Evolutionary conservation across 1,140 invertebrate genomes (phyloP).

Genomic region (Apis laboriosa): DNA sequence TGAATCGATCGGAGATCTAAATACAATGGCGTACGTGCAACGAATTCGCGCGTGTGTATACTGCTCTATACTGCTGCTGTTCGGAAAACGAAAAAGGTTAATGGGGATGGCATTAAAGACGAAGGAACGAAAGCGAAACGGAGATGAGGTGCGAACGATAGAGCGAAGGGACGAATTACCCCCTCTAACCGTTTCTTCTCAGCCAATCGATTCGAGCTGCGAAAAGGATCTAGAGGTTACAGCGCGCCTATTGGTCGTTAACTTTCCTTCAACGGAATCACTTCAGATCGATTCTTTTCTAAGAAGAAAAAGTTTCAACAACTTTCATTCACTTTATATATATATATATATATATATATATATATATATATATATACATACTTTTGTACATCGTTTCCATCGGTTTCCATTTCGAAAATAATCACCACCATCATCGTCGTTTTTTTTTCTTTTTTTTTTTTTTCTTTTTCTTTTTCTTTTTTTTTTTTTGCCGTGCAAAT

Average conservation of each 20-base stretch:
- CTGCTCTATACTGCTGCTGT: too few species aligned
- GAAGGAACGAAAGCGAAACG: conserved; percentile 24
- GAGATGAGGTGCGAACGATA: conserved; percentile 47
- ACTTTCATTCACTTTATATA: neutral
- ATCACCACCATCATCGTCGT: neutral
- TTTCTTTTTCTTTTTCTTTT: neutral
- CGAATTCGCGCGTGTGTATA: neutral
- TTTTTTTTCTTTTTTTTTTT: too few species aligned
- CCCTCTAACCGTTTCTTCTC: conserved; percentile 5
- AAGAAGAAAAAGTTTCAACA: neutral
- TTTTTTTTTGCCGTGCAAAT: neutral
- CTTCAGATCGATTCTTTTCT: neutral
- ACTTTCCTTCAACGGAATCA: conserved; percentile 27
- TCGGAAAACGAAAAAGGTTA: conserved; percentile 28
- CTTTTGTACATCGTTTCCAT: neutral
- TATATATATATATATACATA: too few species aligned
- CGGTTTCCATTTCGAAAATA: neutral
- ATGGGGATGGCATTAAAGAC: conserved; percentile 35
- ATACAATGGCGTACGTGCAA: conserved; percentile 16
- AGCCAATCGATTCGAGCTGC: conserved; percentile 26
- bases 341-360: too few species aligned
- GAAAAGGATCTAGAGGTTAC: conserved; percentile 25
- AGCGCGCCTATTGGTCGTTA: neutral
- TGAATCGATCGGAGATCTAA: neutral
- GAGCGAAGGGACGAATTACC: conserved; percentile 34